Percentiles rank a stretch among this genome's conserved stretches.
phyloP scores from a whole-genome alignment of 2,113 vertebrate species.

The Muntiacus reevesi region DNA sequence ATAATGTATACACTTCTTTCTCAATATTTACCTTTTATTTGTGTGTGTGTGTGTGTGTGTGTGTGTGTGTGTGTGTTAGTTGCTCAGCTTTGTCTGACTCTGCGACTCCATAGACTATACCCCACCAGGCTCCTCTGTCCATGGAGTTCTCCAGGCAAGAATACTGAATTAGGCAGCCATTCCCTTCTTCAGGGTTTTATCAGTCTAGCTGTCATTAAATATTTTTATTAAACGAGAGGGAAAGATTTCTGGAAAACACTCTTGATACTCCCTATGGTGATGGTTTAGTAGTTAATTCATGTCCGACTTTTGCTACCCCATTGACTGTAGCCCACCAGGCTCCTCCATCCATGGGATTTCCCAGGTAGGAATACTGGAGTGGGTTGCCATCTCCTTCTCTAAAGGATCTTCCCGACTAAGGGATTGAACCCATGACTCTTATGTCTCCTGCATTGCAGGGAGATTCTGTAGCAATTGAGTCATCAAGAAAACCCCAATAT shows the following conservation, averaged over 20 bases:
- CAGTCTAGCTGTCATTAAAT: neutral
- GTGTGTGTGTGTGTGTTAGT: neutral
- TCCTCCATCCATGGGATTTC: neutral
- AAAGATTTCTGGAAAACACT: neutral
- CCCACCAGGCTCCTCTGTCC: neutral
- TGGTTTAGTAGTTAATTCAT: neutral
- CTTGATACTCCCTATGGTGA: neutral
- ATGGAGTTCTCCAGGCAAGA: neutral
- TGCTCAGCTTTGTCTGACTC: neutral
- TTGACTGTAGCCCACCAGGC: neutral
- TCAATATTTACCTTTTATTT: neutral
- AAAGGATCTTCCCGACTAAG: accelerated
- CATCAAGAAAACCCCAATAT: neutral
- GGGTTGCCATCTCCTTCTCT: neutral
- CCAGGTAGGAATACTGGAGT: neutral
- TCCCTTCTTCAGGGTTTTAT: neutral
- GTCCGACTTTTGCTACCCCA: accelerated
- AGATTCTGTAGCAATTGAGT: neutral
- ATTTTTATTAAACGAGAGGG: neutral
- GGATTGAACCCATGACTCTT: neutral
- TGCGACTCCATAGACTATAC: neutral
- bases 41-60: neutral
- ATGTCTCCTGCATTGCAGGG: neutral
- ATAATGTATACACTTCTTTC: neutral
- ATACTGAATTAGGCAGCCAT: neutral